Evolutionary conservation across 2,888 invertebrate species (phyloP).

Genomic region (Callinectes sapidus): DNA sequence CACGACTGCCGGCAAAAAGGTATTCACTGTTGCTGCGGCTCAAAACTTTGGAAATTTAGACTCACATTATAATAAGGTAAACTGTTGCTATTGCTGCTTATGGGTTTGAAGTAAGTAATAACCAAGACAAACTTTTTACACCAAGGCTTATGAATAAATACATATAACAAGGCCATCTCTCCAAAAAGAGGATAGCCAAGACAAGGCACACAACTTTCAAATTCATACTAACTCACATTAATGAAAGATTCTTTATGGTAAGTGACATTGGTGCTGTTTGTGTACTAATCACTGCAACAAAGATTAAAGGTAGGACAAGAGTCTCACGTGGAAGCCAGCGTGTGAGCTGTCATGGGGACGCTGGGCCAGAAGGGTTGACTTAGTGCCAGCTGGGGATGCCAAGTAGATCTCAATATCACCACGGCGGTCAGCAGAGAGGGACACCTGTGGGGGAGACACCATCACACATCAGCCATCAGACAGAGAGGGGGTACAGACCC

Average conservation of each 20-base stretch:
- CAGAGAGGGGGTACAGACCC: no score
- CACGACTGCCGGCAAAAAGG: conserved; percentile 80
- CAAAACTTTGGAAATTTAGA: background rate
- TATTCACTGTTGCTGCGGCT: background rate
- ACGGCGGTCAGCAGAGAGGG: conserved; percentile 89
- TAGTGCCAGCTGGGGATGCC: conserved; percentile 92
- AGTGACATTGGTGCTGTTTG: no score
- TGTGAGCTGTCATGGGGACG: conserved; percentile 92
- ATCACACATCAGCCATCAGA: no score
- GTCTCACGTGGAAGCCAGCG: conserved; percentile 85
- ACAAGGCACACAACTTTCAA: no score
- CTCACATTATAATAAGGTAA: no score
- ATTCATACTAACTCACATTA: background rate
- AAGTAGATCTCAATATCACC: conserved; percentile 96
- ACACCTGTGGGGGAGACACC: conserved; percentile 48
- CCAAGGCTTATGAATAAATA: background rate
- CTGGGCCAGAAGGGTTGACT: conserved; percentile 92
- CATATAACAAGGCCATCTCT: no score
- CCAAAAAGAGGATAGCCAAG: no score
- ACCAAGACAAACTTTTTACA: background rate
- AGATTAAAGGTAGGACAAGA: background rate
- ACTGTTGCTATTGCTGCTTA: no score
- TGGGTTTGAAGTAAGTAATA: no score
- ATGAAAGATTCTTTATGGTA: background rate
- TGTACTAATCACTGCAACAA: no score